Percentiles rank a stretch among this genome's conserved stretches.
Conservation (phyloP, 2,797 vertebrate genomes). For the Ataeniobius toweri region DNA sequence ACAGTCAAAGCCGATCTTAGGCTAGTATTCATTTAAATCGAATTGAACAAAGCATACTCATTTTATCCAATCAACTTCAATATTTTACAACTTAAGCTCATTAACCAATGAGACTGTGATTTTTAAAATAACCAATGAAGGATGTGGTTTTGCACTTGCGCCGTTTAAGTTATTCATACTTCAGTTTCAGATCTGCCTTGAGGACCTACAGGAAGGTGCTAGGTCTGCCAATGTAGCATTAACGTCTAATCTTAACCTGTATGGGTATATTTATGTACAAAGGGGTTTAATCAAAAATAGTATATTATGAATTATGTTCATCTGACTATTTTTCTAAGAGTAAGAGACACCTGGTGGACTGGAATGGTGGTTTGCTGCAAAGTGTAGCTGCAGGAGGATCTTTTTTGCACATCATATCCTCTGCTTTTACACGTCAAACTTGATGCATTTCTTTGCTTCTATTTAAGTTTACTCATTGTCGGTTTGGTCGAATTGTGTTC, state of each 20-base stretch:
- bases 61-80: constrained; percentile 55
- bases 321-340: constrained; percentile 80
- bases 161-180: constrained; percentile 46
- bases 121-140: constrained; percentile 59
- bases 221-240: constrained; percentile 78
- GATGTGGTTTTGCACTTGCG: constrained; percentile 72
- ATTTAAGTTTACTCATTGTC: constrained; percentile 36
- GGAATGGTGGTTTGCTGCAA: constrained; percentile 65
- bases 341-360: constrained; percentile 76
- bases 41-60: constrained; percentile 20
- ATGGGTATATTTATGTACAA: constrained; percentile 79
- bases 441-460: constrained; percentile 40
- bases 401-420: constrained; percentile 57
- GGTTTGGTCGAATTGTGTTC: constrained; percentile 35
- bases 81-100: constrained; percentile 17
- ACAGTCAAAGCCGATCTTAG: constrained; percentile 32
- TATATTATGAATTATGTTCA: constrained; percentile 77
- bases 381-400: constrained; percentile 50
- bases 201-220: constrained; percentile 58
- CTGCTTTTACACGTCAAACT: constrained; percentile 48
- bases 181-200: constrained; percentile 24
- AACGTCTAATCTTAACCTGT: constrained; percentile 61
- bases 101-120: constrained; percentile 54
- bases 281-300: constrained; percentile 81
- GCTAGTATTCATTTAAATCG: constrained; percentile 39